Conservation (phyloP, 2,888 invertebrate species). For the Ophion ellenae region DNA sequence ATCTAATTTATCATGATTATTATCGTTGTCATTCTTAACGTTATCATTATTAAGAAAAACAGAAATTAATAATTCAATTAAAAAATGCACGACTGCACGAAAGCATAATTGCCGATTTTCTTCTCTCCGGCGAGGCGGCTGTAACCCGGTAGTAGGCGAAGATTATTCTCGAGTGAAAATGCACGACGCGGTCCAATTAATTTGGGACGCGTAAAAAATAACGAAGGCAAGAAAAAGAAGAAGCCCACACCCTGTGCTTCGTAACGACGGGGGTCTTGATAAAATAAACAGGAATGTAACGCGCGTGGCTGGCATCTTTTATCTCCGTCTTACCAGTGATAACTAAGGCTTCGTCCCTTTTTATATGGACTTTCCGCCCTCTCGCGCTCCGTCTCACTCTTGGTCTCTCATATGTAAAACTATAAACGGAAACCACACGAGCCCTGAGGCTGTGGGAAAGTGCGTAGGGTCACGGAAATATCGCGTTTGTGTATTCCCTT, state of each 20-base stretch:
- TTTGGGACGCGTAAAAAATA: constrained; percentile 53
- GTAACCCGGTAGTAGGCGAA: not conserved
- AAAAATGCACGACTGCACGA: too few species aligned
- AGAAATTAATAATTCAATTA: too few species aligned
- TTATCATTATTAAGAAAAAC: too few species aligned
- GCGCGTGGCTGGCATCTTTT: constrained; percentile 62
- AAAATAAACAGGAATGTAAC: constrained; percentile 68
- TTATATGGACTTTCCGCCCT: not conserved
- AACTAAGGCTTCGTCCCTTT: constrained; percentile 34
- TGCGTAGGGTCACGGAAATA: constrained; percentile 46
- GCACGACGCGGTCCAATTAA: constrained; percentile 59
- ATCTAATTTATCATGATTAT: too few species aligned
- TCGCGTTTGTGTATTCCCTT: constrained; percentile 40
- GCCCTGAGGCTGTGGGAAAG: constrained; percentile 58
- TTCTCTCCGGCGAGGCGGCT: too few species aligned
- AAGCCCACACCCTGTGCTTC: constrained; percentile 52
- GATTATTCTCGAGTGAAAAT: constrained; percentile 28
- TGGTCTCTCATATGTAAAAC: constrained; percentile 41
- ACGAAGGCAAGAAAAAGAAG: constrained; percentile 48
- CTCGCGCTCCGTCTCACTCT: constrained; percentile 16
- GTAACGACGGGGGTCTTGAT: constrained; percentile 67
- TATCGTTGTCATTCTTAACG: too few species aligned
- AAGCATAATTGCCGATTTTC: too few species aligned
- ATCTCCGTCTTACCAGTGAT: constrained; percentile 56
- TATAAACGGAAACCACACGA: constrained; percentile 68